Conservation (phyloP, 1,140 invertebrate species). For the Camponotus floridanus region DNA sequence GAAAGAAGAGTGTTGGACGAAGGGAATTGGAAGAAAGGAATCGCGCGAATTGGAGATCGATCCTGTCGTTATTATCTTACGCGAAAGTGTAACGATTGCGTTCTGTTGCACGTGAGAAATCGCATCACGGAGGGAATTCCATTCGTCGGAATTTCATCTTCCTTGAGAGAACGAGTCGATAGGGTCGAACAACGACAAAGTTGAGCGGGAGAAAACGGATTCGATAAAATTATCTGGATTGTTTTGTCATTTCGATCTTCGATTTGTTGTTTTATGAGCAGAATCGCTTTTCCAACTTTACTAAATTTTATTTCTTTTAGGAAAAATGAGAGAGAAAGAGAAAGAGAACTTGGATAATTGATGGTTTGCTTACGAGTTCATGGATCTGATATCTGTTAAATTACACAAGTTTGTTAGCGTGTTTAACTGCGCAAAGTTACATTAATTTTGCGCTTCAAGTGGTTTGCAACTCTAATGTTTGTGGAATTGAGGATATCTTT, state of each 20-base stretch:
- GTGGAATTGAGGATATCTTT: too few species aligned
- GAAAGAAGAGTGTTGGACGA: neutral
- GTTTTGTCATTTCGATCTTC: slow-evolving; percentile 10
- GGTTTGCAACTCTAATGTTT: too few species aligned
- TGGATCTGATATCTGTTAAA: too few species aligned
- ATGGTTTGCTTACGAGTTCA: neutral
- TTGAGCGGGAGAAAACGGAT: neutral
- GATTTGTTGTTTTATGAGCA: neutral
- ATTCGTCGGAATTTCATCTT: slow-evolving; percentile 18
- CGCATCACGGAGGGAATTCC: slow-evolving; percentile 10
- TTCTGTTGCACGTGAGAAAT: neutral
- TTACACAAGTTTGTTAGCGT: too few species aligned
- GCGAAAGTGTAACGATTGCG: neutral
- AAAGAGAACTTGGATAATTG: neutral
- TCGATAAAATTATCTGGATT: slow-evolving; percentile 35
- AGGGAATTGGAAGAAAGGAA: neutral
- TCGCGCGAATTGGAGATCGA: neutral
- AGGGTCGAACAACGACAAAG: neutral
- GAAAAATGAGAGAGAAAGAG: neutral
- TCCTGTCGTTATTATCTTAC: slow-evolving; percentile 34
- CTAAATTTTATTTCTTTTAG: slow-evolving; percentile 1
- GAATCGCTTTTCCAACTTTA: neutral
- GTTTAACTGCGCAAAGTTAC: too few species aligned
- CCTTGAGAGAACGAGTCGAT: neutral
- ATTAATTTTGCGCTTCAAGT: too few species aligned